These are phyloP conservation scores for Drosophila kuntzei DNA, from an alignment of 2,888 invertebrate genomes.

Conservation along the genomic window DNA sequence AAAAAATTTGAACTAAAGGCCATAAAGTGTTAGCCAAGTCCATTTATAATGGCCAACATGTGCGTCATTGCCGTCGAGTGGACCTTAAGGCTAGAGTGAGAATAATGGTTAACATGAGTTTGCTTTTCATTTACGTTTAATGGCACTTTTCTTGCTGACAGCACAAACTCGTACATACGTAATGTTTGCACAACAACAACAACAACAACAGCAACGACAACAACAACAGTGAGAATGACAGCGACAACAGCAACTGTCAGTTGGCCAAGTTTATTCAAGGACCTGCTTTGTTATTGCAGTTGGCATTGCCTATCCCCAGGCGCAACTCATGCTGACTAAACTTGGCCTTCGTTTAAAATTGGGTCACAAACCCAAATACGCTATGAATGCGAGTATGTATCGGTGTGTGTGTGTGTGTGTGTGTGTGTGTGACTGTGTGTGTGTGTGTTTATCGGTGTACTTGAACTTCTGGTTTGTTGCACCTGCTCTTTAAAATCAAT, in stretches of 20 bases:
- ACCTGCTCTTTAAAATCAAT: conserved; percentile 60
- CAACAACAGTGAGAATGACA: conserved; percentile 5
- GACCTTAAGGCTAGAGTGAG: conserved; percentile 8
- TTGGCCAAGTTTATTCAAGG: conserved; percentile 54
- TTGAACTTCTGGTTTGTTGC: conserved; percentile 78
- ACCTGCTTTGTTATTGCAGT: conserved; percentile 48
- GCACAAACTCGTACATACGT: conserved; percentile 13
- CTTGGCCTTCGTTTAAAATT: conserved; percentile 77
- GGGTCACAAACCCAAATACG: conserved; percentile 64
- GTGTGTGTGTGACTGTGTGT: not conserved
- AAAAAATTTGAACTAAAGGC: conserved; percentile 53
- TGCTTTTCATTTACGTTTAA: conserved; percentile 57
- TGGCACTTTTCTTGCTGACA: conserved; percentile 43
- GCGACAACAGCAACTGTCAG: conserved; percentile 28
- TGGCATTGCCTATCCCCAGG: conserved; percentile 62
- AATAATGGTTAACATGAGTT: conserved; percentile 38
- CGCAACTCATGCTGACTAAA: conserved; percentile 56
- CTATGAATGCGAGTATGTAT: not conserved
- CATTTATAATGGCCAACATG: conserved; percentile 28
- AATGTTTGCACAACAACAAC: conserved; percentile 46
- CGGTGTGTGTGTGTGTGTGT: conserved; percentile 9
- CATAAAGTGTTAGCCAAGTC: conserved; percentile 32
- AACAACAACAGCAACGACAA: conserved; percentile 12
- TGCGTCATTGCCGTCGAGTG: conserved; percentile 55
- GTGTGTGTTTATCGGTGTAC: conserved; percentile 47